These are phyloP conservation scores for Teleogryllus oceanicus DNA, from an alignment of 2,888 invertebrate species.

Conservation along the genomic window DNA sequence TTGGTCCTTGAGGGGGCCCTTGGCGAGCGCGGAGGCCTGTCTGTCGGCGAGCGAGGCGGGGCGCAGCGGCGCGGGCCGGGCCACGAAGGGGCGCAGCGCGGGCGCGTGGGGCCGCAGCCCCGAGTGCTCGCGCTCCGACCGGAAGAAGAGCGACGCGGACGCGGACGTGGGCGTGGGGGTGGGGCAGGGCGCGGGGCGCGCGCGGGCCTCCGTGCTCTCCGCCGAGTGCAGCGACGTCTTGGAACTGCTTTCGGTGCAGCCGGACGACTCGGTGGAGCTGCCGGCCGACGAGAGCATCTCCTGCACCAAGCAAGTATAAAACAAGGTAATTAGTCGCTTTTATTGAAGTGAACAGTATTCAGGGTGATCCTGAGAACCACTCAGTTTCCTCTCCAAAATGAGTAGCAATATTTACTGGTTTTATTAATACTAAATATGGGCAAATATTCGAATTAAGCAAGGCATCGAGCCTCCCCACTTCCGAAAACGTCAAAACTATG, in stretches of 20 bases:
- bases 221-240: conserved; percentile 29
- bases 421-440: no score
- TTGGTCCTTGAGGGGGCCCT: neutral
- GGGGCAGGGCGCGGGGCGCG: neutral
- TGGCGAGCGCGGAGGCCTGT: conserved; percentile 20
- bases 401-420: no score
- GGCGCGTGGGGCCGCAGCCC: neutral
- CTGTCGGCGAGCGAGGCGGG: conserved; percentile 18
- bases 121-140: neutral
- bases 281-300: neutral
- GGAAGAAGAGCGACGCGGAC: neutral
- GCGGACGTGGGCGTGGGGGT: neutral
- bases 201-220: conserved; percentile 23
- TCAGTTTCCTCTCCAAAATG: no score
- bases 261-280: neutral
- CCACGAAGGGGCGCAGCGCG: neutral
- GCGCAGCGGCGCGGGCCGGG: neutral
- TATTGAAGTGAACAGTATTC: no score
- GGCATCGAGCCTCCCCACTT: no score
- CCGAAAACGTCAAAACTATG: no score
- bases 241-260: conserved; percentile 28
- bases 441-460: no score
- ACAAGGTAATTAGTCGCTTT: no score
- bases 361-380: no score
- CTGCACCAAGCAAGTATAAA: neutral